These are phyloP conservation scores for Mormyrops boulengeri DNA, from an alignment of 2,797 vertebrate genomes.

Conservation along the genomic window DNA sequence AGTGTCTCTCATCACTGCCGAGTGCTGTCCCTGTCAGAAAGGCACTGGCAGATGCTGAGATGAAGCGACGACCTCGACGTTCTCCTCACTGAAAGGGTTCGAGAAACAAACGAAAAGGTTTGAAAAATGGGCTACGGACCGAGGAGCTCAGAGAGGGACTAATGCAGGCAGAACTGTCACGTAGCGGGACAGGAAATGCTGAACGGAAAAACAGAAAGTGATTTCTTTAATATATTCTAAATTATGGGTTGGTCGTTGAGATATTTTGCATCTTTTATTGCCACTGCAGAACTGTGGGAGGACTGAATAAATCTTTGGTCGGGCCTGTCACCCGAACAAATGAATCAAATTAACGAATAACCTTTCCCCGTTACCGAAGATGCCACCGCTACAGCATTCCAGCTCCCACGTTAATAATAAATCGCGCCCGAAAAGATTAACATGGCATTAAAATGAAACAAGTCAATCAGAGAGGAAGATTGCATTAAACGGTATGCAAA, in stretches of 20 bases:
- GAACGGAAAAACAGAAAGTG: slow-evolving; percentile 20
- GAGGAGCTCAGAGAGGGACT: neutral
- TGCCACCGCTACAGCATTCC: slow-evolving; percentile 22
- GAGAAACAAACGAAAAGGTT: slow-evolving; percentile 20
- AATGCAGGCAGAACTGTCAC: slow-evolving; percentile 1
- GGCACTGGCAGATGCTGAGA: slow-evolving; percentile 32
- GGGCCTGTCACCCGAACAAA: slow-evolving; percentile 38
- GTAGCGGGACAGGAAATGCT: slow-evolving; percentile 12
- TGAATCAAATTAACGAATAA: slow-evolving; percentile 23
- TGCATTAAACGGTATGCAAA: neutral
- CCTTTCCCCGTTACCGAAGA: slow-evolving; percentile 19
- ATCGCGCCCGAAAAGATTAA: slow-evolving; percentile 25
- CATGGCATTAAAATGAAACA: slow-evolving; percentile 19
- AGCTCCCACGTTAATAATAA: slow-evolving; percentile 27
- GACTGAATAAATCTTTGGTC: slow-evolving; percentile 36
- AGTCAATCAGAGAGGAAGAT: slow-evolving; percentile 6
- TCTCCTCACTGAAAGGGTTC: slow-evolving; percentile 23
- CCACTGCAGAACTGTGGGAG: slow-evolving; percentile 26
- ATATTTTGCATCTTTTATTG: slow-evolving; percentile 37
- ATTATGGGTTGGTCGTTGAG: slow-evolving; percentile 40
- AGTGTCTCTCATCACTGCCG: neutral
- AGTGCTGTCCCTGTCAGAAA: slow-evolving; percentile 25
- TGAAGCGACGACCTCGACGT: slow-evolving; percentile 27
- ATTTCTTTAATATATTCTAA: slow-evolving; percentile 38
- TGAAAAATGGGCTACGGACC: neutral